Percentiles rank a stretch among this genome's conserved stretches.
Evolutionary conservation across 2,797 vertebrate genomes (phyloP).

Genomic region (Botia kubotai): DNA sequence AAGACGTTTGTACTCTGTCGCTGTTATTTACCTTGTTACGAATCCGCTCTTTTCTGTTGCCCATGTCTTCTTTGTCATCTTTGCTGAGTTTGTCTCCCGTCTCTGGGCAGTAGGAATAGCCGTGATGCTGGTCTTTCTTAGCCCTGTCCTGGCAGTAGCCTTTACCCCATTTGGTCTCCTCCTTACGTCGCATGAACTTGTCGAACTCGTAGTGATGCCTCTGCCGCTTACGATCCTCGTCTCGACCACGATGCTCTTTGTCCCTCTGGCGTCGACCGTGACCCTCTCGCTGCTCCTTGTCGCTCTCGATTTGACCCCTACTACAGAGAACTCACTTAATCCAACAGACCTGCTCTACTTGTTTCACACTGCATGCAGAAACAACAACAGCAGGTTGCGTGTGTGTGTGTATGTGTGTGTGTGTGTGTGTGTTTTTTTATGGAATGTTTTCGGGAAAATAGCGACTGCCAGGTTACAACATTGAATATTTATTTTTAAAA

Average conservation of each 20-base stretch:
- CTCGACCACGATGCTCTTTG: conserved; percentile 86
- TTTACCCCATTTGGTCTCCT: conserved; percentile 94
- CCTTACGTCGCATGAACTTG: conserved; percentile 89
- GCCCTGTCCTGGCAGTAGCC: conserved; percentile 89
- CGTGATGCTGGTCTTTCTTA: conserved; percentile 89
- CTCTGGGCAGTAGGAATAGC: conserved; percentile 81
- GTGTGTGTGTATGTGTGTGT: too few relatives aligned
- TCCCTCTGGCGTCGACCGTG: conserved; percentile 85
- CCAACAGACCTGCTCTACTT: too few relatives aligned
- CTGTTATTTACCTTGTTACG: conserved; percentile 90
- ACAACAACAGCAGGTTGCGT: too few relatives aligned
- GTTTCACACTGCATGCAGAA: too few relatives aligned
- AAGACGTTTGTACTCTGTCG: conserved; percentile 6
- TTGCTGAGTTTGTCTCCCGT: conserved; percentile 85
- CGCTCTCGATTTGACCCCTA: conserved; percentile 84
- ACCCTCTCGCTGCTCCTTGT: conserved; percentile 90
- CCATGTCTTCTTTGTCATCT: conserved; percentile 88
- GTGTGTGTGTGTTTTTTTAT: too few relatives aligned
- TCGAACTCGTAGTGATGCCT: conserved; percentile 89
- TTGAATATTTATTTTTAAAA: too few relatives aligned
- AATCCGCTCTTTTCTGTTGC: conserved; percentile 88
- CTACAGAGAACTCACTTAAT: conserved; percentile 41
- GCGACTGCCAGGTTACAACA: too few relatives aligned
- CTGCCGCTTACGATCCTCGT: conserved; percentile 88
- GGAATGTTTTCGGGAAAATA: too few relatives aligned